Conservation (phyloP, 92 coral and sea anemone species). For the Meandrina meandrites region DNA sequence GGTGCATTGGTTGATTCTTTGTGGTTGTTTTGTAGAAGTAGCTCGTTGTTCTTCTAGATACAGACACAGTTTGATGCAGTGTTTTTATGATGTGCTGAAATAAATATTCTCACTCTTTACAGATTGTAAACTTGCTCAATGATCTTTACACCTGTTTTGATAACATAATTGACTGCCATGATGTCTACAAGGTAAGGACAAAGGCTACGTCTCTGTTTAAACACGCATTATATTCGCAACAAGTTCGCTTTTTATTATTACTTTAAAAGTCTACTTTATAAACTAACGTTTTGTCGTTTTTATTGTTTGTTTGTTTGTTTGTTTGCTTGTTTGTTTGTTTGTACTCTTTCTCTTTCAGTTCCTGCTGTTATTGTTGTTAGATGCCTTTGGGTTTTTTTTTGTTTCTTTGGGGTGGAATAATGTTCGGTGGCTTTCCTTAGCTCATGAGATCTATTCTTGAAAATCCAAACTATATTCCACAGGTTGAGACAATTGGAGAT, state of each 20-base stretch:
- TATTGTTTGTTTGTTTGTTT: not conserved
- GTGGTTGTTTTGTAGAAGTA: not conserved
- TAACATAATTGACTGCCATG: slow-evolving; percentile 75
- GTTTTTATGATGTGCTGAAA: not conserved
- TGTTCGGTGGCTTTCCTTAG: not conserved
- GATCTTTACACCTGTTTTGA: slow-evolving; percentile 90
- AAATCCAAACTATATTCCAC: not conserved
- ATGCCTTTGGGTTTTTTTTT: not conserved
- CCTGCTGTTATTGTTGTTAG: not conserved
- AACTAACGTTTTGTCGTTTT: no score
- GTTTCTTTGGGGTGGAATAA: not conserved
- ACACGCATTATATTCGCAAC: not conserved
- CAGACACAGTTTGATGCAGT: no score
- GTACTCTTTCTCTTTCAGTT: not conserved
- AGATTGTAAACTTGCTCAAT: slow-evolving; percentile 86
- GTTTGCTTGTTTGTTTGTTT: not conserved
- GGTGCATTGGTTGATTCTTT: not conserved
- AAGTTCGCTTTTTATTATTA: not conserved
- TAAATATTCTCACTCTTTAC: not conserved
- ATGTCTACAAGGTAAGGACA: slow-evolving; percentile 88
- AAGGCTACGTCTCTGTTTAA: not conserved
- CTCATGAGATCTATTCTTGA: not conserved
- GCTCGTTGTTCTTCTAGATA: no score
- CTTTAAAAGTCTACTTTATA: no score
- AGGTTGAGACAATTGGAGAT: slow-evolving; percentile 94